phyloP scores from a whole-genome alignment of 2,797 vertebrate species.

The Galaxias olidus region DNA sequence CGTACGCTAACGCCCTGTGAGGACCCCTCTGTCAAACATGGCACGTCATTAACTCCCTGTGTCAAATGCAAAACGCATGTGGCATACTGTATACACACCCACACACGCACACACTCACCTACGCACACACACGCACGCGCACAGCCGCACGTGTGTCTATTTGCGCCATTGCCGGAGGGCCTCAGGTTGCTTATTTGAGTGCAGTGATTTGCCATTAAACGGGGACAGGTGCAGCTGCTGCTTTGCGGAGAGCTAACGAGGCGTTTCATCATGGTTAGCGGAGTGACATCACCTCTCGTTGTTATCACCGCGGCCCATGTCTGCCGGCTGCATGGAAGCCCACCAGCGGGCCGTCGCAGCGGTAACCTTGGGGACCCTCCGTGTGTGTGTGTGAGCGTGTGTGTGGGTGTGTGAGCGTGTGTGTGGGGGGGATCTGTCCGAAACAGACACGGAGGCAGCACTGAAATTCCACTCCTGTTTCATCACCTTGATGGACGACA shows the following conservation, averaged over 20 bases:
- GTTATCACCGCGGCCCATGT: slow-evolving; percentile 49
- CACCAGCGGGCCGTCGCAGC: slow-evolving; percentile 2
- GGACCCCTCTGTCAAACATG: too few relatives aligned
- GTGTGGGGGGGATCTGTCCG: too few relatives aligned
- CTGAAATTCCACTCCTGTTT: too few relatives aligned
- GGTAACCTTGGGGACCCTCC: too few relatives aligned
- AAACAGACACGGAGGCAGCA: too few relatives aligned
- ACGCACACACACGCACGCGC: slow-evolving; percentile 10
- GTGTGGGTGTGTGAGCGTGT: neutral
- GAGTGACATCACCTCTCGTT: slow-evolving; percentile 66
- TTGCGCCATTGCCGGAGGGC: slow-evolving; percentile 29
- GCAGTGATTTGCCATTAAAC: slow-evolving; percentile 78
- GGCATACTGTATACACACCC: slow-evolving; percentile 41
- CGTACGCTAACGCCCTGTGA: slow-evolving; percentile 21
- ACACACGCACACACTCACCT: slow-evolving; percentile 6
- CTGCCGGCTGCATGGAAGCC: slow-evolving; percentile 30
- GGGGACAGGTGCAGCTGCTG: slow-evolving; percentile 76
- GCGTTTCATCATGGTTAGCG: slow-evolving; percentile 77
- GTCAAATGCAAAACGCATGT: slow-evolving; percentile 51
- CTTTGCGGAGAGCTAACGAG: slow-evolving; percentile 70
- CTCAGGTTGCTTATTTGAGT: slow-evolving; percentile 75
- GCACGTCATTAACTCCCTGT: slow-evolving; percentile 50
- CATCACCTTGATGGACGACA: too few relatives aligned
- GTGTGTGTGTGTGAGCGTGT: neutral
- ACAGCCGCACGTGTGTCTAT: slow-evolving; percentile 1